Evolutionary conservation across 1,140 invertebrate genomes (phyloP).

Genomic region (Zaprionus tsacasi): DNA sequence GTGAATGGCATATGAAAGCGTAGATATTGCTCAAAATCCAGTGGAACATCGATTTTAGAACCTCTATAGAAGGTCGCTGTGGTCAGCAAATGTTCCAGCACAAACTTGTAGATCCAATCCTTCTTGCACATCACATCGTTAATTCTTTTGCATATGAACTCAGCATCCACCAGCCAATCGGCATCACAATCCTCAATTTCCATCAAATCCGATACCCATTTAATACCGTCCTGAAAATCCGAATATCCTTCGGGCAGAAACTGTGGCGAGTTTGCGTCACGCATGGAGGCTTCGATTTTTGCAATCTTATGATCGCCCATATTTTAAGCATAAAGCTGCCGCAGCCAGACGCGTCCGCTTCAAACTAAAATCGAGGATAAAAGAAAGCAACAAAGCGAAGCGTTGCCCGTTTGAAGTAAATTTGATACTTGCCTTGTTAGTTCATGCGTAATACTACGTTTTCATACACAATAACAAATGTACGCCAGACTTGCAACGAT

Average conservation of each 20-base stretch:
- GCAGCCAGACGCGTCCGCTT: conserved; percentile 5
- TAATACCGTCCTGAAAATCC: conserved; percentile 55
- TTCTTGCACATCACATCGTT: conserved; percentile 55
- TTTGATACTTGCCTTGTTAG: conserved; percentile 13
- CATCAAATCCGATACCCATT: conserved; percentile 45
- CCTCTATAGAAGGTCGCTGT: conserved; percentile 61
- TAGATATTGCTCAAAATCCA: conserved; percentile 60
- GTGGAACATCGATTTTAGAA: conserved; percentile 55
- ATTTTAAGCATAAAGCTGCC: conserved; percentile 5
- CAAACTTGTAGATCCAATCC: conserved; percentile 52
- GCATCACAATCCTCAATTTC: conserved; percentile 51
- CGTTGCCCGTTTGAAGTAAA: neutral
- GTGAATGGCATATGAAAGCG: conserved; percentile 56
- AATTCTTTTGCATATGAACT: conserved; percentile 42
- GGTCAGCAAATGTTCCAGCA: conserved; percentile 44
- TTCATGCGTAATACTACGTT: conserved; percentile 10
- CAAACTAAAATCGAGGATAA: conserved; percentile 14
- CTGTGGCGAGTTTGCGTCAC: neutral
- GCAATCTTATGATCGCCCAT: conserved; percentile 35
- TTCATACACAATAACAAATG: neutral
- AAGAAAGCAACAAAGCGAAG: neutral
- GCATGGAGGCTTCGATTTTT: conserved; percentile 10
- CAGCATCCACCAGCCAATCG: conserved; percentile 50
- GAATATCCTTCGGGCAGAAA: conserved; percentile 44
- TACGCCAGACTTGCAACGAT: neutral